Base-by-base conservation (phyloP, 2,797 vertebrate genomes). In the Oophaga sylvatica region DNA sequence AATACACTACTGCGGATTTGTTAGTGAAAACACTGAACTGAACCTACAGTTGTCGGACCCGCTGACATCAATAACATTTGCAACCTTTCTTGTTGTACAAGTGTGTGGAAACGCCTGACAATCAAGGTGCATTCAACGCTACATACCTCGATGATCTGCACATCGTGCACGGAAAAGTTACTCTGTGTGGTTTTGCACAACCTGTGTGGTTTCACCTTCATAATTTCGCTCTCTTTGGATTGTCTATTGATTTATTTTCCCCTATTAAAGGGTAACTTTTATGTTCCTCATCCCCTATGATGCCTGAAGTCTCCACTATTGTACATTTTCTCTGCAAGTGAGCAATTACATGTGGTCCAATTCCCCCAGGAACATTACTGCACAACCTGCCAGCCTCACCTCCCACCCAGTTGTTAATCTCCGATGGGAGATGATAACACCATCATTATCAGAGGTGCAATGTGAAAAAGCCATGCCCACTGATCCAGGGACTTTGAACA, bases 41-140 rank as follows among this genome's bases (percentile, higher is more conserved):
- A 62, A 68, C 80, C 63, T 78, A 56, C 8, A 80, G 62, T 76
- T 80, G 68, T 56, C 35, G 60, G 29, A 35, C 41, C n/a, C 22
- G 53, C 17, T 84, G 81, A 82, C 81, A 82, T 82, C 81, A 68
- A n/a, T 71, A 31, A 56, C 70, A 77, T 81, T 85, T 85, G 29
- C 26, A 85, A 78, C 29, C 63, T 77, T 89, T 81, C 87, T 81
- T 89, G 70, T 88, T 81, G 60, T 22, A 59, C 31, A 60, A 78
- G 87, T 81, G 70, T 63, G 22, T 20, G 79, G 70, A 41, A 59
- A 77, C 26, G 3, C 12, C 8, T 26, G 19, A 59, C 68, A 65
- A 41, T 75, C 17, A 29, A 16, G 70, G 31, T 62, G 31, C 57
- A 84, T 60, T 84, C 56, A 84, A 59, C 20, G 20, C 26, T n/a